Evolutionary conservation across 92 coral and sea anemone species (phyloP).

Genomic region (Porites evermanni): DNA sequence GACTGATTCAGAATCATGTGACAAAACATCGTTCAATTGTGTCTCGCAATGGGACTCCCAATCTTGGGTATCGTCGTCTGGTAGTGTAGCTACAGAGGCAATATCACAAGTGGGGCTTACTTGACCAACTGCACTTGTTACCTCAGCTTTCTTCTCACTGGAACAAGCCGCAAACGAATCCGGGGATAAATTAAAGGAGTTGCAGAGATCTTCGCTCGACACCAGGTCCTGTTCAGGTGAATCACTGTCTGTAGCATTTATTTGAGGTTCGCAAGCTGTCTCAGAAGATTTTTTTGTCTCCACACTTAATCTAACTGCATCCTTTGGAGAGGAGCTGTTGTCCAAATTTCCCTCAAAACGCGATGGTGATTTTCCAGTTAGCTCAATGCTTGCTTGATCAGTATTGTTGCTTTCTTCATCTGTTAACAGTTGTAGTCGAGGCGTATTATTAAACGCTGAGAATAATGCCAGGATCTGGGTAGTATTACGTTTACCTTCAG

Average conservation of each 20-base stretch:
- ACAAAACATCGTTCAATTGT: background rate
- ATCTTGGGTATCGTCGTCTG: background rate
- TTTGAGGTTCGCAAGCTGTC: background rate
- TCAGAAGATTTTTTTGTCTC: background rate
- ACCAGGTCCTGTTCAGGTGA: background rate
- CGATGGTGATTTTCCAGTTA: background rate
- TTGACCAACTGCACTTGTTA: background rate
- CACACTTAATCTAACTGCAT: background rate
- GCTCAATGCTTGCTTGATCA: background rate
- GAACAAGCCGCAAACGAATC: conserved; percentile 26
- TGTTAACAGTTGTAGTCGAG: background rate
- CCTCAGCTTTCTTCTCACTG: background rate
- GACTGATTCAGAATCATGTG: conserved; percentile 35
- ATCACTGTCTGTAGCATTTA: background rate
- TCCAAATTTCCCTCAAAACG: background rate
- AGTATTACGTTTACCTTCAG: conserved; percentile 46
- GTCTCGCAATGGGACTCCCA: background rate
- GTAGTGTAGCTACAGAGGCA: background rate
- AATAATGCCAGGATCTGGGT: conserved; percentile 72
- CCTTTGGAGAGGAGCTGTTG: background rate
- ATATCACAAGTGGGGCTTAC: background rate
- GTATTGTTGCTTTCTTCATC: background rate
- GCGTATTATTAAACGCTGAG: background rate
- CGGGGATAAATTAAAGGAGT: conserved; percentile 16
- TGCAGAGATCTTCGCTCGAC: background rate